These are phyloP conservation scores for Synanthedon vespiformis DNA, from an alignment of 2,888 invertebrate species.

Conservation along the genomic window DNA sequence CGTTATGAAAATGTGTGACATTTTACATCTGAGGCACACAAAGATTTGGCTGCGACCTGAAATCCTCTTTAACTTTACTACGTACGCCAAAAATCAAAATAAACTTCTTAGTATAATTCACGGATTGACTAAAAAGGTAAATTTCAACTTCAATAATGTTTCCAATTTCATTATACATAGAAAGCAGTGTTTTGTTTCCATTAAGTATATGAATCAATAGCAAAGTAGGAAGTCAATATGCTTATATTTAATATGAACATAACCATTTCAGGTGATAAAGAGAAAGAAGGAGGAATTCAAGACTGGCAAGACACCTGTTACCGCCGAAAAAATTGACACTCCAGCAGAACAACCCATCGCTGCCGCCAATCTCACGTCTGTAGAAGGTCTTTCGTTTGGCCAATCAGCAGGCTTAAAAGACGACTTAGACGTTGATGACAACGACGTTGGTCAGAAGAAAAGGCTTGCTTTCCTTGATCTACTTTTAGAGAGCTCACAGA, in stretches of 20 bases:
- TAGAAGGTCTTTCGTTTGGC: conserved; percentile 78
- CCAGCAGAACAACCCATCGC: conserved; percentile 21
- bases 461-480: conserved; percentile 90
- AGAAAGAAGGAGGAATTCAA: conserved; percentile 82
- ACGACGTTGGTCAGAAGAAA: conserved; percentile 83
- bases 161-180: too few species aligned
- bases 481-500: conserved; percentile 82
- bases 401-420: conserved; percentile 81
- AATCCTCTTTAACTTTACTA: conserved; percentile 80
- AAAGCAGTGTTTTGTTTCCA: too few species aligned
- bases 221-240: too few species aligned
- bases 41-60: conserved; percentile 84
- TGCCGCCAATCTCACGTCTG: conserved; percentile 42
- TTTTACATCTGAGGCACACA: conserved; percentile 84
- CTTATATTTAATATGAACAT: too few species aligned
- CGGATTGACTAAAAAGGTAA: conserved; percentile 82
- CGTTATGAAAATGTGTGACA: conserved; percentile 91
- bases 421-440: conserved; percentile 83
- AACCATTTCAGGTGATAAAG: conserved; percentile 66
- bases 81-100: conserved; percentile 80
- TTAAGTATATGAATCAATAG: too few species aligned
- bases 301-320: conserved; percentile 62
- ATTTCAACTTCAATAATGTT: conserved; percentile 1
- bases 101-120: conserved; percentile 82
- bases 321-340: conserved; percentile 21